Evolutionary conservation across 2,113 vertebrate genomes (phyloP), one percentile per base, ranked within the genome.

Genomic region (Cheilinus undulatus): DNA sequence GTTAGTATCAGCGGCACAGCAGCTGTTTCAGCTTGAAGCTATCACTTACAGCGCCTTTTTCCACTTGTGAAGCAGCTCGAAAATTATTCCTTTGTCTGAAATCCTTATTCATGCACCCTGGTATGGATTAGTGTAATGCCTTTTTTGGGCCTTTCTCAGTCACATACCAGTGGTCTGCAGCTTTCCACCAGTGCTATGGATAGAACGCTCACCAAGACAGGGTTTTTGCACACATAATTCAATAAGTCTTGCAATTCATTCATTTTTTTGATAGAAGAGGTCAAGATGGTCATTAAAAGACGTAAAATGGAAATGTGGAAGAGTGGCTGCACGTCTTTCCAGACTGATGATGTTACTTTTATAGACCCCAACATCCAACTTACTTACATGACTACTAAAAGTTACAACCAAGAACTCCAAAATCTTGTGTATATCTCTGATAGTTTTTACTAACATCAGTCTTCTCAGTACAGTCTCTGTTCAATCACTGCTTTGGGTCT

Each of bases 11-110:
- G 4, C 9, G 30, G 11, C 24, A 38, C 26, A 48, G 19, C 42
- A 45, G 14, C 40, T 20, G 2, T 23, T 66, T 23, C 42, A 50
- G 12, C 27, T 10, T 57, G 66, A 20, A 57, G 27, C 34, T 14
- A n/a, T 75, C 38, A 67, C 19, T 23, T 60, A 23, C n/a, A 66
- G 19, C 3, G 3, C 3, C 28, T 56, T 50, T 28, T 58, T 72
- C 3, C 24, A 26, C n/a, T 32, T 54, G 13, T 42, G 17, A 27
- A 54, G 22, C 36, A 22, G 46, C 19, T 3, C 34, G 4, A 53
- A 28, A 36, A 14, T 73, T 14, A 26, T 15, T 30, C 8, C 27
- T 23, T 58, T 20, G 8, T 38, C 24, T 43, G 7, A 60, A 54
- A 20, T 32, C 17, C 17, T 46, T 20, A 49, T 26, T 27, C 11